Base-by-base conservation (phyloP, 2,797 vertebrate genomes). In the Pangasius larnaudii region DNA sequence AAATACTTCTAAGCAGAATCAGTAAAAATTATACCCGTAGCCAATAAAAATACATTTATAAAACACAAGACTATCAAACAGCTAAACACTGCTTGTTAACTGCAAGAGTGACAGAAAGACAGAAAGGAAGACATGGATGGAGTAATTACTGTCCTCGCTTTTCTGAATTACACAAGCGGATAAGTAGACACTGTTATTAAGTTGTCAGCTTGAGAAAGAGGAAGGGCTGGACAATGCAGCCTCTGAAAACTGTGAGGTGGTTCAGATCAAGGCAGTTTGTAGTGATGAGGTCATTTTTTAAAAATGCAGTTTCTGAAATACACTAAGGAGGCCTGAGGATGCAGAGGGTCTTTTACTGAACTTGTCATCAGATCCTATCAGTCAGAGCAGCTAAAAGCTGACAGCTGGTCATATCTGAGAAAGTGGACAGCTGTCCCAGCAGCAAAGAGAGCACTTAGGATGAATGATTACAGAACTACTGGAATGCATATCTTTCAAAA, bases 321-420 rank as follows among this genome's bases (percentile, higher is more conserved):
- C 78, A 77, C 69, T 91, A 89, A 93, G 11, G 91, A 89, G 61
- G 89, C 87, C 89, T 39, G 39, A 86, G 88, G 85, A 86, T 79
- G 65, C 58, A 33, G 59, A 91, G 58, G 75, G 92, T 63, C 81
- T 88, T 87, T 78, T 81, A 33, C 84, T 83, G 91, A 91, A 90
- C 91, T 39, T 92, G 92, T 94, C 88, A 93, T 92, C 90, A 92
- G 90, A 93, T 92, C 92, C 92, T 87, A 89, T 90, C 90, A 94
- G 89, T 93, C 91, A 93, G 86, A 82, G 85, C 86, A 87, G 87
- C 86, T 92, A 91, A 91, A 92, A 92, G 90, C 93, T 93, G 92
- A 92, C 92, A 94, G 94, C 95, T 95, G 94, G 92, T 94, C 93
- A 94, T 93, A 95, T 92, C 90, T 85, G 90, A 91, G 91, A 93